These are phyloP conservation scores for Sphaeramia orbicularis DNA, from an alignment of 2,797 vertebrate species.

Conservation along the genomic window DNA sequence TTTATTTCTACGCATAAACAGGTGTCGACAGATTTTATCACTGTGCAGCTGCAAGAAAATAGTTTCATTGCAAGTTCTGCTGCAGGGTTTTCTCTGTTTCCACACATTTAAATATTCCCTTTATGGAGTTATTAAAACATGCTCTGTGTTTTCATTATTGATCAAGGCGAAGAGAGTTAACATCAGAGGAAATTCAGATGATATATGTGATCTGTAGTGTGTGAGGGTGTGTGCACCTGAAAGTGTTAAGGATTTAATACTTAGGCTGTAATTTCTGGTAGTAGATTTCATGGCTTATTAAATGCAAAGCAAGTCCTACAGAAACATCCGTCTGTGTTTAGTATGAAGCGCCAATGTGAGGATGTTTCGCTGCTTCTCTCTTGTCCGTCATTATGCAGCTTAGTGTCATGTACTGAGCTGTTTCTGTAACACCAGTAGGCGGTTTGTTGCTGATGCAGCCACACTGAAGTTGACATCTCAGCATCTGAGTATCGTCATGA, in stretches of 20 bases:
- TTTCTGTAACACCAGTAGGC: conserved; percentile 32
- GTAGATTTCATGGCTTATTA: no score
- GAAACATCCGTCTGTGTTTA: not conserved
- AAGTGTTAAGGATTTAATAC: no score
- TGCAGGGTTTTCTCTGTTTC: conserved; percentile 16
- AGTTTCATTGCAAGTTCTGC: not conserved
- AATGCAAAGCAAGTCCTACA: not conserved
- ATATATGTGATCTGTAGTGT: not conserved
- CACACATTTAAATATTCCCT: conserved; percentile 40
- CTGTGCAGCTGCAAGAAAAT: conserved; percentile 7
- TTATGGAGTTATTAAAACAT: conserved; percentile 33
- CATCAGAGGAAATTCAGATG: conserved; percentile 18
- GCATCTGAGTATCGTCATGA: conserved; percentile 16
- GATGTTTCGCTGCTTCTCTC: conserved; percentile 23
- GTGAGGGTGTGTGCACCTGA: not conserved
- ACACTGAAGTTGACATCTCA: conserved; percentile 37
- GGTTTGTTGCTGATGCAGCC: conserved; percentile 28
- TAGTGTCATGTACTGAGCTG: conserved; percentile 35
- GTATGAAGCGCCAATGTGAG: conserved; percentile 8
- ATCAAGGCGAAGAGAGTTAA: conserved; percentile 13
- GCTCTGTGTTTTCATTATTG: conserved; percentile 24
- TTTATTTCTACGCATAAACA: not conserved
- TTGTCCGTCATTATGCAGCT: conserved; percentile 28
- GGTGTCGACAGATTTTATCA: conserved; percentile 6
- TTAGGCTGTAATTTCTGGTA: no score